phyloP scores from a whole-genome alignment of 37 sponge, comb jelly and placozoan species.

The Spongilla lacustris region DNA sequence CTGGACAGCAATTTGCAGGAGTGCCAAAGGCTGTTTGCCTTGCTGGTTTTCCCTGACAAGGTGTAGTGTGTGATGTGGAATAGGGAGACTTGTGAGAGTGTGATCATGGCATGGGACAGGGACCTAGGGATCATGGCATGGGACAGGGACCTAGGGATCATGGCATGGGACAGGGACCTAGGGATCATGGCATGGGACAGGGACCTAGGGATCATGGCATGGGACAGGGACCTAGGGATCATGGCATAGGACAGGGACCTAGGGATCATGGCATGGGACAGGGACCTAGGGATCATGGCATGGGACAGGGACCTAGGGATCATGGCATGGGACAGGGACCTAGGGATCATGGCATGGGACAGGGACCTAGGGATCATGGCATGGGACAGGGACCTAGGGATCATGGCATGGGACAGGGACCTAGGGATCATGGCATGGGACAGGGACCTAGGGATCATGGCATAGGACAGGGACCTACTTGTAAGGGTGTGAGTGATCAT shows the following conservation, averaged over 20 bases:
- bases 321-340: not conserved
- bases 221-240: no score
- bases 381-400: not conserved
- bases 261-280: not conserved
- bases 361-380: no score
- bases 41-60: slow-evolving; percentile 54
- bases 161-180: not conserved
- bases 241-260: not conserved
- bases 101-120: not conserved
- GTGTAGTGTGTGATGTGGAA: not conserved
- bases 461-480: not conserved
- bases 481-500: not conserved
- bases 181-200: not conserved
- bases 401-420: not conserved
- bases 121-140: not conserved
- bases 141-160: not conserved
- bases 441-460: not conserved
- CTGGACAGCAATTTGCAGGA: slow-evolving; percentile 54
- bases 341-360: not conserved
- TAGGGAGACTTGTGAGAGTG: not conserved
- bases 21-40: slow-evolving; percentile 31
- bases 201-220: not conserved
- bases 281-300: no score
- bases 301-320: no score
- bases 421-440: not conserved